Evolutionary conservation across 2,797 vertebrate species (phyloP).

Genomic region (Pelodytes ibericus): DNA sequence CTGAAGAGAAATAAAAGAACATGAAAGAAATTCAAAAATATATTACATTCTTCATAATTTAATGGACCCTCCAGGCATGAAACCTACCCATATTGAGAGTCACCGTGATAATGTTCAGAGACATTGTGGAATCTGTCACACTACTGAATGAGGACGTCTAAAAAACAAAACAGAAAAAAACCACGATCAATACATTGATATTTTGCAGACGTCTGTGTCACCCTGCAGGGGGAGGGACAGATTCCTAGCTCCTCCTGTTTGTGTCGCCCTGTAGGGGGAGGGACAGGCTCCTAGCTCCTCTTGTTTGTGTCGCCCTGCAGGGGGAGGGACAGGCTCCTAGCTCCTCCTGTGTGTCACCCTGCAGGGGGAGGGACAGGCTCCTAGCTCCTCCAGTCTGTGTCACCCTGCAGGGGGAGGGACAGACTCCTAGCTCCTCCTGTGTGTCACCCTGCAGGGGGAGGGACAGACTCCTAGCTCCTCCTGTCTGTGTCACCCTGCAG

Average conservation of each 20-base stretch:
- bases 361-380: not conserved
- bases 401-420: not conserved
- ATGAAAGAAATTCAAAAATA: too few species aligned
- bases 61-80: too few species aligned
- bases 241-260: too few species aligned
- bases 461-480: not conserved
- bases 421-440: too few species aligned
- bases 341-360: not conserved
- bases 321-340: not conserved
- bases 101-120: slow-evolving; percentile 92
- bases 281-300: not conserved
- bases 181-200: too few species aligned
- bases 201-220: too few species aligned
- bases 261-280: not conserved
- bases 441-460: not conserved
- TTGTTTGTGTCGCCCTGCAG: not conserved
- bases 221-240: not conserved
- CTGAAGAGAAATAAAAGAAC: too few species aligned
- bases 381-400: too few species aligned
- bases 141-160: slow-evolving; percentile 93
- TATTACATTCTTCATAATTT: too few species aligned
- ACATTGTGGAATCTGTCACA: slow-evolving; percentile 93
- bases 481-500: not conserved
- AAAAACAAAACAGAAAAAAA: not conserved
- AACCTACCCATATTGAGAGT: slow-evolving; percentile 91